Evolutionary conservation across 2,113 vertebrate species (phyloP).

Genomic region (Proterorhinus semilunaris): DNA sequence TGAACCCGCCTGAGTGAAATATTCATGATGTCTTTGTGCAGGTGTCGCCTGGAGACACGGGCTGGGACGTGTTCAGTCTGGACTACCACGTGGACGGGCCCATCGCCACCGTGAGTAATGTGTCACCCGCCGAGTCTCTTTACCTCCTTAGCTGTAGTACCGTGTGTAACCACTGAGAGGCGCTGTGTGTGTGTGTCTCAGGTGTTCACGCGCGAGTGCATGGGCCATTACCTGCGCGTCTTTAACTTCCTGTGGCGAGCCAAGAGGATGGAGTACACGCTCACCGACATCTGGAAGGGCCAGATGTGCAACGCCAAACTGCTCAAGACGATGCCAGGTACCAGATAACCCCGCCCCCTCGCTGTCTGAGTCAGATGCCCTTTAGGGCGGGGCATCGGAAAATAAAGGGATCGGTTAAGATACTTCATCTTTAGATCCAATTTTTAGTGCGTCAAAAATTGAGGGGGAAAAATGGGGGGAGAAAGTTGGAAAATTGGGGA

Average conservation of each 20-base stretch:
- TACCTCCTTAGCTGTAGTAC: too few relatives aligned
- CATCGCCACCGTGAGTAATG: conserved; percentile 89
- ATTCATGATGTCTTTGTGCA: conserved; percentile 34
- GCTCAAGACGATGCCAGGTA: conserved; percentile 92
- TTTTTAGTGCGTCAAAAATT: background rate
- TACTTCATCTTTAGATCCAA: too few relatives aligned
- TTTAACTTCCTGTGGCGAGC: conserved; percentile 98
- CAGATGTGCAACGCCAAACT: conserved; percentile 98
- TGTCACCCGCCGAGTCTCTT: background rate
- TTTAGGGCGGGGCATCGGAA: too few relatives aligned
- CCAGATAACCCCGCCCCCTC: background rate
- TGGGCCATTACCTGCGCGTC: conserved; percentile 94
- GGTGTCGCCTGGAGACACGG: conserved; percentile 98
- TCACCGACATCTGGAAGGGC: conserved; percentile 98
- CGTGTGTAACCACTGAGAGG: too few relatives aligned
- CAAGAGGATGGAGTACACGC: conserved; percentile 96
- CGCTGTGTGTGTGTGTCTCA: conserved; percentile 41
- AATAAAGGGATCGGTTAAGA: too few relatives aligned
- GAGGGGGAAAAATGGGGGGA: too few relatives aligned
- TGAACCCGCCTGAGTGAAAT: too few relatives aligned
- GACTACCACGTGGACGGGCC: conserved; percentile 98
- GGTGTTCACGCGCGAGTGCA: conserved; percentile 98
- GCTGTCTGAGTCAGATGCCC: too few relatives aligned
- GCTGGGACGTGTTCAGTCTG: conserved; percentile 98
- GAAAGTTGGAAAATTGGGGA: too few relatives aligned